Percentiles rank a stretch among this genome's conserved stretches.
Conservation (phyloP, 2,113 vertebrate genomes). For the Anhinga anhinga region DNA sequence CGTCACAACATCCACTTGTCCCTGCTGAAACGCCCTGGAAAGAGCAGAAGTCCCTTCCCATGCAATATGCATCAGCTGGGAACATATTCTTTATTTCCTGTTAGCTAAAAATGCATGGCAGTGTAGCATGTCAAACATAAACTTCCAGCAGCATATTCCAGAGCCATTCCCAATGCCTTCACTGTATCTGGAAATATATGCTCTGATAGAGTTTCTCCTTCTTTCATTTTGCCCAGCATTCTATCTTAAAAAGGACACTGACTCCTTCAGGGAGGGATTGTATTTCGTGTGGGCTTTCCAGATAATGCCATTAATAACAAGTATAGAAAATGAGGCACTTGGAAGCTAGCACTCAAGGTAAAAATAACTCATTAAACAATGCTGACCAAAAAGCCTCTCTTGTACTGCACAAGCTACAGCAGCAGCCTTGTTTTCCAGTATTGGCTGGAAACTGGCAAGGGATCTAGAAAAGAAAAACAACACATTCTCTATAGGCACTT, state of each 20-base stretch:
- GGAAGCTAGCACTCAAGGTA: neutral
- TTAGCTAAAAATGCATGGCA: neutral
- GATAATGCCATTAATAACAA: neutral
- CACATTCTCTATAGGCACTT: neutral
- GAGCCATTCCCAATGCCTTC: neutral
- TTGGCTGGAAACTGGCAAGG: neutral
- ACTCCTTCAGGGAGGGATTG: neutral
- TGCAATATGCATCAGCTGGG: neutral
- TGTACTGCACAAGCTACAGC: neutral
- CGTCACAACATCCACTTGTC: neutral
- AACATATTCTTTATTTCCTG: neutral
- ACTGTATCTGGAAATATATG: neutral
- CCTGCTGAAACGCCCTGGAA: neutral
- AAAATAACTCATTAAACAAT: slow-evolving; percentile 15
- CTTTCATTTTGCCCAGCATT: neutral
- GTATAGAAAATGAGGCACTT: neutral
- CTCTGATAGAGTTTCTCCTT: neutral
- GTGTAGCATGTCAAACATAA: neutral
- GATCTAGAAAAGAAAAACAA: neutral
- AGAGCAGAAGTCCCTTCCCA: neutral
- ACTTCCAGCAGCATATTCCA: neutral
- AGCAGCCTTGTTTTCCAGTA: neutral
- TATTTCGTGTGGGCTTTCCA: neutral
- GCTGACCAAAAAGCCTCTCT: neutral
- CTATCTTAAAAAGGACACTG: neutral